Evolutionary conservation across 2,888 invertebrate genomes (phyloP), one percentile per base, ranked within the genome.

Genomic region (Euproctis similis): DNA sequence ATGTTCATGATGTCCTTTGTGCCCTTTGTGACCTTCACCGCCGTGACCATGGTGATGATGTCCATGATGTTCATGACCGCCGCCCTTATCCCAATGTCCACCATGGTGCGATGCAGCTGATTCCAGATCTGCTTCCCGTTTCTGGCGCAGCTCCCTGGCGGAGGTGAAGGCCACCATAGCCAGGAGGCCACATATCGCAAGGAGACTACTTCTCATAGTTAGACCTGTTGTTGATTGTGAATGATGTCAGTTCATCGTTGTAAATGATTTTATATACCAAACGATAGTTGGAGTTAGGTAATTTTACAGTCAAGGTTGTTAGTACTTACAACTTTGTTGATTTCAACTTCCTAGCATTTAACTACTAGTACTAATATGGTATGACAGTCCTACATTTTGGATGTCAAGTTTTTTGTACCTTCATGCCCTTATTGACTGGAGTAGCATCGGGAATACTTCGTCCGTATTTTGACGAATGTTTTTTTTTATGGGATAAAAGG

Each of bases 21-120:
- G 90, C 3, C 89, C 89, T 46, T 91, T 90, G 47, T 90, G 88
- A 23, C 85, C 88, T 45, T 90, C 87, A 28, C 86, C 87, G 0
- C 90, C 91, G 42, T 89, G 87, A 10, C 87, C 86, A 30, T 86
- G 85, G 56, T 88, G 88, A 43, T 90, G 87, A 40, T 88, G 88
- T 0, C 78, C 85, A 49, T 90, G 88, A 46, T 88, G 85, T 85
- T 89, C 88, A 39, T 88, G 86, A 7, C 89, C 89, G 14, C 87
- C 88, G 8, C 90, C 90, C 42, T 73, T 72, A 37, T 73, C 76
- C 66, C 68, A 68, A 33, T 70, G 56, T 24, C 58, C 58, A 0
- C 63, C 64, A 26, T 39, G 36, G 12, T 37, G 39, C 1, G 71
- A 69, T 3, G 87, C 88, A 0, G 88, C 87, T 0, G 75, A 52